Evolutionary conservation across 1,140 invertebrate genomes (phyloP).

Genomic region (Pachypeltis micranthus): DNA sequence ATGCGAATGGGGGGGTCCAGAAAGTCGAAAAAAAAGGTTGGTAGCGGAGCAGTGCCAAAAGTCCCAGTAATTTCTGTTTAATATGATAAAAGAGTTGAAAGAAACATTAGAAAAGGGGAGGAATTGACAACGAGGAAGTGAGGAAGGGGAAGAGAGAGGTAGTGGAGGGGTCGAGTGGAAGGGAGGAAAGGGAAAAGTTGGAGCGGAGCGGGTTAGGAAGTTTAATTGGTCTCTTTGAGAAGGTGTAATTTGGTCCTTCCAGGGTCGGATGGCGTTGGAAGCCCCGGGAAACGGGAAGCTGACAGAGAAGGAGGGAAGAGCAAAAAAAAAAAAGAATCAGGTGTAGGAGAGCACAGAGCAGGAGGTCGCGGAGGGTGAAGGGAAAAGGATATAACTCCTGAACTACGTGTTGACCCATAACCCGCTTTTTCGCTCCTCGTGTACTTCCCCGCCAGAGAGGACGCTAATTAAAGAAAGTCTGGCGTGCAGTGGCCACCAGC

Average conservation of each 20-base stretch:
- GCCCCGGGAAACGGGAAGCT: slow-evolving; percentile 4
- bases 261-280: background rate
- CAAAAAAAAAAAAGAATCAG: too few species aligned
- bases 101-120: too few species aligned
- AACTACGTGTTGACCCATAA: too few species aligned
- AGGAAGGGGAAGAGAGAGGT: slow-evolving; percentile 2
- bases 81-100: slow-evolving; percentile 15
- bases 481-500: too few species aligned
- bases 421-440: too few species aligned
- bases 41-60: slow-evolving; percentile 7
- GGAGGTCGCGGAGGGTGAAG: too few species aligned
- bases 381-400: too few species aligned
- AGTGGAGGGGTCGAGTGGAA: slow-evolving; percentile 10
- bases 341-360: too few species aligned
- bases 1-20: slow-evolving; percentile 5
- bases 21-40: background rate
- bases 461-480: too few species aligned
- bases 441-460: too few species aligned
- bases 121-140: too few species aligned
- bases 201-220: background rate
- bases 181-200: slow-evolving; percentile 5
- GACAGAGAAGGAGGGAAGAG: slow-evolving; percentile 24
- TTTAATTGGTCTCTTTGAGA: slow-evolving; percentile 14
- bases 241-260: slow-evolving; percentile 10
- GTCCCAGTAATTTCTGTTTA: slow-evolving; percentile 11